phyloP scores from a whole-genome alignment of 1,140 invertebrate species.

The Drosophila littoralis region DNA sequence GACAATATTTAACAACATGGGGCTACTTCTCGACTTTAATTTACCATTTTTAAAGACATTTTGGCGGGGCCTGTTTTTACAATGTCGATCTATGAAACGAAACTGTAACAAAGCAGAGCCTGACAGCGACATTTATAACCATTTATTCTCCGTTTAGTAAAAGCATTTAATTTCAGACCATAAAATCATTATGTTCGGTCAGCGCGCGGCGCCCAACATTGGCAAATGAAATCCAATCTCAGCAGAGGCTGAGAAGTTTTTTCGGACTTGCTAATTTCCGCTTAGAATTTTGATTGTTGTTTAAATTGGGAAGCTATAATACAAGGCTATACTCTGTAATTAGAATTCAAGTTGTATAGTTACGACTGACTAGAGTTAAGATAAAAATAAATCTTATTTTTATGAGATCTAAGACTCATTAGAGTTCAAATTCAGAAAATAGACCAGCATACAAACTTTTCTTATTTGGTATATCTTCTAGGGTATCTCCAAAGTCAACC shows the following conservation, averaged over 20 bases:
- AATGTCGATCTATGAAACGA: constrained; percentile 51
- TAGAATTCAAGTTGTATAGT: neutral
- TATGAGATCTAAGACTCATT: neutral
- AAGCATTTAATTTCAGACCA: constrained; percentile 59
- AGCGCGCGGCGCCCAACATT: constrained; percentile 24
- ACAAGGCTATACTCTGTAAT: constrained; percentile 9
- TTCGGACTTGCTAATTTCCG: constrained; percentile 66
- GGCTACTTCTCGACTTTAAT: neutral
- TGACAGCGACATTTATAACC: constrained; percentile 61
- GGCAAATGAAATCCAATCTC: constrained; percentile 38
- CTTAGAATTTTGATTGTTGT: constrained; percentile 79
- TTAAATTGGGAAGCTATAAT: constrained; percentile 57
- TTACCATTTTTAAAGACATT: constrained; percentile 73
- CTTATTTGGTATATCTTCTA: neutral
- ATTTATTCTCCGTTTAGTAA: constrained; percentile 35
- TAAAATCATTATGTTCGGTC: constrained; percentile 63
- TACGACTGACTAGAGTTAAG: neutral
- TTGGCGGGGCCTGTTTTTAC: constrained; percentile 22
- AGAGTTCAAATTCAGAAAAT: neutral
- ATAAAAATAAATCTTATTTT: neutral
- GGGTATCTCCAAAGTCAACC: constrained; percentile 3
- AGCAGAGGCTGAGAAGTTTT: constrained; percentile 19
- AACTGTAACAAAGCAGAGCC: constrained; percentile 63
- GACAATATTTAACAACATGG: neutral
- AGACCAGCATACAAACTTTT: too few relatives aligned